phyloP scores from a whole-genome alignment of 1,140 invertebrate genomes.

The Zaprionus vittiger region DNA sequence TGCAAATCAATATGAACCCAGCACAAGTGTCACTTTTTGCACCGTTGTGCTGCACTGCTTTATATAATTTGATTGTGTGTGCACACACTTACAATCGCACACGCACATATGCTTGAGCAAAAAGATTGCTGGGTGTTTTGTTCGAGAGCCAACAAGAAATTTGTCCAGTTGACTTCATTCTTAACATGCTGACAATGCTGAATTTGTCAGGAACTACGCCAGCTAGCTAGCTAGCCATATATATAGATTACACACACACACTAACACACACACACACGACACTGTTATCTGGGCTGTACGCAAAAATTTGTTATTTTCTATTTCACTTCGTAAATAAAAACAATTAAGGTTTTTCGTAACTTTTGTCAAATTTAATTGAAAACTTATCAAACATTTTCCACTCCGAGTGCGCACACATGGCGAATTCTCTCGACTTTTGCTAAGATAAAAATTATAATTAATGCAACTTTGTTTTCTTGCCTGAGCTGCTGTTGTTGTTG shows the following conservation, averaged over 20 bases:
- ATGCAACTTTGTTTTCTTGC: conserved; percentile 20
- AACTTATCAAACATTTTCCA: conserved; percentile 53
- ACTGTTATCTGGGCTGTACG: conserved; percentile 26
- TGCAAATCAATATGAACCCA: conserved; percentile 48
- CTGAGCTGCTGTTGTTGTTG: not conserved
- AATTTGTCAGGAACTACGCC: conserved; percentile 22
- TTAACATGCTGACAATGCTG: conserved; percentile 36
- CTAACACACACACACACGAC: not conserved
- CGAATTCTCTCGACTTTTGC: conserved; percentile 20
- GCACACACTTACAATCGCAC: not conserved
- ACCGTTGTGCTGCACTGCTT: conserved; percentile 49
- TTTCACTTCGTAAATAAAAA: conserved; percentile 45
- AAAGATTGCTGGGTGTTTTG: conserved; percentile 34
- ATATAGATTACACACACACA: not conserved
- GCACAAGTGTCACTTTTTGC: conserved; percentile 57
- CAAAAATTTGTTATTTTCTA: conserved; percentile 19
- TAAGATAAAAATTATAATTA: conserved; percentile 45
- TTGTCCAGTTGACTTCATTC: conserved; percentile 38
- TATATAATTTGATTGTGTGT: conserved; percentile 50
- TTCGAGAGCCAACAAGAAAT: conserved; percentile 25
- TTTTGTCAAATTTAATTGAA: conserved; percentile 53
- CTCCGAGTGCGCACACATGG: conserved; percentile 23
- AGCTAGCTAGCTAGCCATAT: not conserved
- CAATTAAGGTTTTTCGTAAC: conserved; percentile 37
- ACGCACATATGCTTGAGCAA: conserved; percentile 15